Conservation (phyloP, 2,888 invertebrate genomes). For the Conistra vaccinii region DNA sequence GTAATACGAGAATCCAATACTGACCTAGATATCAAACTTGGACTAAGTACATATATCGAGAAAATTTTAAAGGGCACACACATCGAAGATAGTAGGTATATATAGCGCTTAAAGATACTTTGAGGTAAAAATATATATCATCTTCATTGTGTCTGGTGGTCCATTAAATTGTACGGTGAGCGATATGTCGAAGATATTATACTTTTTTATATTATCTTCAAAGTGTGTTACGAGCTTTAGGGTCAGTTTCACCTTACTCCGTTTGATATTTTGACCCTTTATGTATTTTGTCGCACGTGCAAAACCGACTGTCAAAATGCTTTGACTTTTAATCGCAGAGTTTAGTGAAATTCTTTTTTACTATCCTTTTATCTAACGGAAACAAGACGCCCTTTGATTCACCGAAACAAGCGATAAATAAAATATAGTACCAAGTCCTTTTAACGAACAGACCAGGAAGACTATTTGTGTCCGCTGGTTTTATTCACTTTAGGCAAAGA, state of each 20-base stretch:
- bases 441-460: constrained; percentile 71
- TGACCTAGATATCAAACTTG: constrained; percentile 13
- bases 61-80: too few relatives aligned
- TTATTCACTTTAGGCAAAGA: constrained; percentile 71
- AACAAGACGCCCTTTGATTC: constrained; percentile 56
- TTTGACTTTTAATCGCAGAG: background rate
- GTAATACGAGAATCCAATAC: constrained; percentile 17
- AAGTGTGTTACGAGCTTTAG: too few relatives aligned
- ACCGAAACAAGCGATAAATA: constrained; percentile 47
- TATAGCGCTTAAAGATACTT: too few relatives aligned
- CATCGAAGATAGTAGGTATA: too few relatives aligned
- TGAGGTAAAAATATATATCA: too few relatives aligned
- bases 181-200: too few relatives aligned
- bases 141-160: too few relatives aligned
- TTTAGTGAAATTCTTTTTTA: background rate
- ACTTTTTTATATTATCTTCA: too few relatives aligned
- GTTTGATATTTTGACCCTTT: background rate
- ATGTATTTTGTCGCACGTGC: background rate
- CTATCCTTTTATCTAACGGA: constrained; percentile 32
- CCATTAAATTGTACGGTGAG: too few relatives aligned
- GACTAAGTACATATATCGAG: too few relatives aligned
- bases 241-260: background rate
- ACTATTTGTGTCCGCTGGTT: constrained; percentile 64
- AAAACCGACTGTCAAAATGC: background rate
- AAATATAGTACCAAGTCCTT: constrained; percentile 58